Conservation (phyloP, 2,888 invertebrate genomes). For the Stenodema calcarata region DNA sequence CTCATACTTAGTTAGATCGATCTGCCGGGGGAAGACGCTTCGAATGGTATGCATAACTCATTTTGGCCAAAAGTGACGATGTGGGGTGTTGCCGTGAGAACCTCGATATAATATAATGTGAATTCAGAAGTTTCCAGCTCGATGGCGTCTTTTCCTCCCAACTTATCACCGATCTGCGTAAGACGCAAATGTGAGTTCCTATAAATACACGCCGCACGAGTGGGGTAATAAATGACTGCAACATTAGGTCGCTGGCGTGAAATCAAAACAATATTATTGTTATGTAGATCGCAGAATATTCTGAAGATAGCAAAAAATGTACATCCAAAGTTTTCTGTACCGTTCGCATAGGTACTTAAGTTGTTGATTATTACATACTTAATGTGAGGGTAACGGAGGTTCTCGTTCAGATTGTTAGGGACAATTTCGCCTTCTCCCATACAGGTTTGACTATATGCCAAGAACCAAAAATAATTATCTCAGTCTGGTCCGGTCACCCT, state of each 20-base stretch:
- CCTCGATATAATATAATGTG: no score
- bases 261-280: no score
- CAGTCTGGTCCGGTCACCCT: constrained; percentile 30
- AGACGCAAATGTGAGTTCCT: not conserved
- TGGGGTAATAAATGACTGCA: not conserved
- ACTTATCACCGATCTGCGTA: not conserved
- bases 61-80: no score
- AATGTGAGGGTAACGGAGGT: not conserved
- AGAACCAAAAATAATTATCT: constrained; percentile 40
- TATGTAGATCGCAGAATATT: not conserved
- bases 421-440: constrained; percentile 10
- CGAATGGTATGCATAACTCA: no score
- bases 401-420: not conserved
- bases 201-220: not conserved
- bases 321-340: not conserved
- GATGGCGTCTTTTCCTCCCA: no score
- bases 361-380: not conserved
- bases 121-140: no score
- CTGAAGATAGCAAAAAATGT: no score
- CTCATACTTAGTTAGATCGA: no score
- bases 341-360: not conserved
- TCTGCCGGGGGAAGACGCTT: no score
- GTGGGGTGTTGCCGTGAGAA: no score
- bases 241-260: not conserved
- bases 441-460: constrained; percentile 28